Conservation (phyloP, 2,888 invertebrate species). For the Hydrotaea diabolus region DNA sequence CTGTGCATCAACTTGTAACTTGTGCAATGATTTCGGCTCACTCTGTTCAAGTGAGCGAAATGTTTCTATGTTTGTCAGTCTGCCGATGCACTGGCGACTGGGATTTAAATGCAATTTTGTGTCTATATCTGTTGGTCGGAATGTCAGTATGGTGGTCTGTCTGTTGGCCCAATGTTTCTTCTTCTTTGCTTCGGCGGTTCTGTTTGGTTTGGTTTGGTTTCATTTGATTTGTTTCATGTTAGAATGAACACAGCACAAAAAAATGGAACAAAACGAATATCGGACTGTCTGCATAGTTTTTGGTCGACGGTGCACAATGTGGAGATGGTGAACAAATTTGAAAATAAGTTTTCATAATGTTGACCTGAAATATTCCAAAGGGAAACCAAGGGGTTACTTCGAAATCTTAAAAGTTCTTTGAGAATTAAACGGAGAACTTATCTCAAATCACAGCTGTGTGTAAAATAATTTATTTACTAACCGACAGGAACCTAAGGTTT, state of each 20-base stretch:
- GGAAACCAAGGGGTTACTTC: no score
- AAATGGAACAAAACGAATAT: conserved; percentile 35
- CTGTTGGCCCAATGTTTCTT: conserved; percentile 56
- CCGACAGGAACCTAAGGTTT: no score
- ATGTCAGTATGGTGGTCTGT: conserved; percentile 46
- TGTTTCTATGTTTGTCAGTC: neutral
- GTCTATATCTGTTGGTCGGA: conserved; percentile 47
- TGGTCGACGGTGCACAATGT: conserved; percentile 50
- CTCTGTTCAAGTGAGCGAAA: neutral
- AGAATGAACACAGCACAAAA: conserved; percentile 17
- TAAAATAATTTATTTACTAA: no score
- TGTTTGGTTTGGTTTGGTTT: conserved; percentile 17
- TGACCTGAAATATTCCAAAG: no score
- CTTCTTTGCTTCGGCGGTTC: conserved; percentile 17
- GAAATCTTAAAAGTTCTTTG: no score
- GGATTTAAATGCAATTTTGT: conserved; percentile 58
- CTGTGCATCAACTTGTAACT: no score
- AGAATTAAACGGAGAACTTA: no score
- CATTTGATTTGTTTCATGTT: conserved; percentile 3
- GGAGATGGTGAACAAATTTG: no score
- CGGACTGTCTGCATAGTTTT: conserved; percentile 64
- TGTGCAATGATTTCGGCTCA: neutral
- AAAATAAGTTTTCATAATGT: no score
- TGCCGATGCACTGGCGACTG: conserved; percentile 23
- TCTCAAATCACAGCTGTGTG: no score